Percentiles rank a stretch among this genome's conserved stretches.
Conservation (phyloP, 2,888 invertebrate genomes). For the Leptopilina syphax region DNA sequence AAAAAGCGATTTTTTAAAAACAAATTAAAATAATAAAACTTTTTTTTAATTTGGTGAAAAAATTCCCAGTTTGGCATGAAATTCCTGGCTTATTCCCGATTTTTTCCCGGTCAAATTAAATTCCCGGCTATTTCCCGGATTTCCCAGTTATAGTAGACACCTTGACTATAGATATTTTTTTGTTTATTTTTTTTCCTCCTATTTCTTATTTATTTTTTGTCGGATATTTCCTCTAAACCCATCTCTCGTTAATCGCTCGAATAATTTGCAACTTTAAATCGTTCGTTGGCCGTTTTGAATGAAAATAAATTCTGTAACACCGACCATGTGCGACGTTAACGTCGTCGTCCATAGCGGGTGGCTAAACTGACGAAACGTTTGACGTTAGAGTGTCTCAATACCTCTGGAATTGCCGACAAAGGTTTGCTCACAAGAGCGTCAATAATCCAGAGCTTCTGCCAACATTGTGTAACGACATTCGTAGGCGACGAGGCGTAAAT, state of each 20-base stretch:
- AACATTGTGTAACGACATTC: slow-evolving; percentile 70
- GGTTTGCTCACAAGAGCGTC: slow-evolving; percentile 65
- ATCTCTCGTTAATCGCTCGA: slow-evolving; percentile 53
- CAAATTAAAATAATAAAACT: too few species aligned
- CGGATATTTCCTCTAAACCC: slow-evolving; percentile 43
- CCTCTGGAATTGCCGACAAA: slow-evolving; percentile 59
- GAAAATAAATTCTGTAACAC: slow-evolving; percentile 55
- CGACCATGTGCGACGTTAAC: slow-evolving; percentile 5
- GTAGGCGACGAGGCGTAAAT: slow-evolving; percentile 67
- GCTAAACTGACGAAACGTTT: slow-evolving; percentile 44
- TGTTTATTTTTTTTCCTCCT: too few species aligned
- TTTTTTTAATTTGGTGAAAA: too few species aligned
- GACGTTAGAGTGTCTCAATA: slow-evolving; percentile 46
- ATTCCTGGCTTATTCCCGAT: too few species aligned
- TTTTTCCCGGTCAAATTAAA: too few species aligned
- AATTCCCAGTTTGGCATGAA: too few species aligned
- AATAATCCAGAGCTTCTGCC: slow-evolving; percentile 64
- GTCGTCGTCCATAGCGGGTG: slow-evolving; percentile 17
- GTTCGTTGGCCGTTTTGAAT: slow-evolving; percentile 54
- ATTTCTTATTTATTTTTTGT: neutral
- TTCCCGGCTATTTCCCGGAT: too few species aligned
- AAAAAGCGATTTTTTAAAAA: too few species aligned
- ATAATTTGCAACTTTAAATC: slow-evolving; percentile 58
- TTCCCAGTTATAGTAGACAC: too few species aligned
- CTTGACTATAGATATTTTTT: too few species aligned